Evolutionary conservation across 2,888 invertebrate species (phyloP).

Genomic region (Spilosoma lubricipeda): DNA sequence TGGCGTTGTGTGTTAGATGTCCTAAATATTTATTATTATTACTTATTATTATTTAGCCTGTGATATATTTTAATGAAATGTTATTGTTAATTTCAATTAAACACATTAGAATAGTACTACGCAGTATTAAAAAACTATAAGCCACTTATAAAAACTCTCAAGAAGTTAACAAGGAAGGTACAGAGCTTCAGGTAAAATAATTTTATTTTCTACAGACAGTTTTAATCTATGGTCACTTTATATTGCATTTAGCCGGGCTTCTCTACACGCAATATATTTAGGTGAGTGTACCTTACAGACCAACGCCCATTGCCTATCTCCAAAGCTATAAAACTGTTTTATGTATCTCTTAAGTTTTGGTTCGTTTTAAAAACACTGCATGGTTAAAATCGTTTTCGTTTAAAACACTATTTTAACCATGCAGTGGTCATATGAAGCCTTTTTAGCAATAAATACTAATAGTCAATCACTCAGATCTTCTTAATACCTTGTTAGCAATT

Average conservation of each 20-base stretch:
- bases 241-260: constrained; percentile 66
- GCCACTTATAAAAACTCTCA: not conserved
- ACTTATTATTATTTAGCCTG: no score
- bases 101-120: no score
- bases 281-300: constrained; percentile 64
- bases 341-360: constrained; percentile 43
- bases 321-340: constrained; percentile 62
- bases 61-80: no score
- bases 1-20: no score
- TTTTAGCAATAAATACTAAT: no score
- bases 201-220: constrained; percentile 1
- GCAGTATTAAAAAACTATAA: no score
- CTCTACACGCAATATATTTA: constrained; percentile 70
- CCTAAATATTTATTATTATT: no score
- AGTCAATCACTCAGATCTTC: no score
- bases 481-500: no score
- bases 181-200: not conserved
- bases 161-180: constrained; percentile 17
- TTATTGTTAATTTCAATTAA: no score
- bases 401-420: no score
- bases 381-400: not conserved
- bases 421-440: no score
- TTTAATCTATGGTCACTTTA: constrained; percentile 58
- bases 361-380: not conserved
- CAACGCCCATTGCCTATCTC: constrained; percentile 60